These are phyloP conservation scores for Auanema sp. DNA, from an alignment of 2,888 invertebrate genomes.

Conservation along the genomic window DNA sequence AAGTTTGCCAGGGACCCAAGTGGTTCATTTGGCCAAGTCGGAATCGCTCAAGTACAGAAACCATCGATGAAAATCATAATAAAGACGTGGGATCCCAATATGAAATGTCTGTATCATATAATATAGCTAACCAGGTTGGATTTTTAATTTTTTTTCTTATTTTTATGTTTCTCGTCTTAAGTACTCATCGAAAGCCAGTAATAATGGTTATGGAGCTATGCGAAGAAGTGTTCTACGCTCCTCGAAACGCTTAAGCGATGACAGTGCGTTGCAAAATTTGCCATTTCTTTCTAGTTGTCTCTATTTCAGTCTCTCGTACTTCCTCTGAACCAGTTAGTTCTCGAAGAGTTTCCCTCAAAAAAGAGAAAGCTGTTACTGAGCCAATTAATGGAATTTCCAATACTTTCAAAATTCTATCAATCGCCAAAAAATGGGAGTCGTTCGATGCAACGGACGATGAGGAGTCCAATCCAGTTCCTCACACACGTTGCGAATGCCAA, in stretches of 20 bases:
- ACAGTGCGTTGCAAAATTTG: background rate
- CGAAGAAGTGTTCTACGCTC: slow-evolving; percentile 36
- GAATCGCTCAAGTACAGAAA: slow-evolving; percentile 39
- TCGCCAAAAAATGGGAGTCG: slow-evolving; percentile 50
- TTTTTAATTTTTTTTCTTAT: too few species aligned
- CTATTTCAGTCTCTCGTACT: slow-evolving; percentile 34
- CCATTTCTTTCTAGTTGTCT: background rate
- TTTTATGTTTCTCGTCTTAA: too few species aligned
- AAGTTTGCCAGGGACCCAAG: slow-evolving; percentile 49
- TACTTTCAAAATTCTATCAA: slow-evolving; percentile 52
- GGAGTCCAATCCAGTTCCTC: slow-evolving; percentile 10
- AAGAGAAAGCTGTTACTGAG: slow-evolving; percentile 40
- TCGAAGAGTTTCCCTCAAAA: slow-evolving; percentile 38
- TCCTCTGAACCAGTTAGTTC: slow-evolving; percentile 42
- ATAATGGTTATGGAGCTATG: slow-evolving; percentile 39
- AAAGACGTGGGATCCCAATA: slow-evolving; percentile 11
- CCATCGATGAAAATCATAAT: slow-evolving; percentile 44
- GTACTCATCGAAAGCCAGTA: slow-evolving; percentile 10
- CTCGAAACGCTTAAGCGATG: slow-evolving; percentile 22
- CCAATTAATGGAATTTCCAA: slow-evolving; percentile 22
- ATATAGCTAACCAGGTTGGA: too few species aligned
- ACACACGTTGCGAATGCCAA: too few species aligned
- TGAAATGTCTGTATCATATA: too few species aligned
- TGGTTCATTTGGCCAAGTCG: slow-evolving; percentile 54
- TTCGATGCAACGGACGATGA: slow-evolving; percentile 50